A percentile compares a stretch with the other conserved stretches of the same genome.
Evolutionary conservation across 2,888 invertebrate genomes (phyloP).

Genomic region (Machimus atricapillus): DNA sequence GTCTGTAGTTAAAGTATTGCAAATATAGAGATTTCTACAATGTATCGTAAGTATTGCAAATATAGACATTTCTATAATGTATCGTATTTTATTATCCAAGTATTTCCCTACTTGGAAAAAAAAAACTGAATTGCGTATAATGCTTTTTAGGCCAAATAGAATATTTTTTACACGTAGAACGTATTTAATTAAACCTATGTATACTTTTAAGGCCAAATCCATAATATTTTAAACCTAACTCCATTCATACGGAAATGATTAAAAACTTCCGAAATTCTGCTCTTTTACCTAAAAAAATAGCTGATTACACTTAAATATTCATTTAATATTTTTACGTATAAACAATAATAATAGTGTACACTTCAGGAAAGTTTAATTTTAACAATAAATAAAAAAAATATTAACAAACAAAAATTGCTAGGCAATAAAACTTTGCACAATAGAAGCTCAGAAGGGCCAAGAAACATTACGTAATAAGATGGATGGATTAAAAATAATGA

Average conservation of each 20-base stretch:
- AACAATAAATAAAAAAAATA: slow-evolving; percentile 14
- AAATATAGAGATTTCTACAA: not conserved
- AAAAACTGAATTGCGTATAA: too few relatives aligned
- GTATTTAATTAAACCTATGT: too few relatives aligned
- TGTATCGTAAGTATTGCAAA: too few relatives aligned
- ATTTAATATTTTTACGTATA: slow-evolving; percentile 14
- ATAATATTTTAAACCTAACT: too few relatives aligned
- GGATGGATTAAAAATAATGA: not conserved
- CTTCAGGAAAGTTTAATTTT: not conserved
- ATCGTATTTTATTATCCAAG: not conserved
- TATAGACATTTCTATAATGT: not conserved
- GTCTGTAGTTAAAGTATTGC: slow-evolving; percentile 61
- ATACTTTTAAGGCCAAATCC: too few relatives aligned
- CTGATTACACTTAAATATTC: not conserved
- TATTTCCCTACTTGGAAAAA: not conserved
- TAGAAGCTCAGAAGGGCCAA: not conserved
- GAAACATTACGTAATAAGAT: not conserved
- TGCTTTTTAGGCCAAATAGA: too few relatives aligned
- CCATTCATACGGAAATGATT: too few relatives aligned
- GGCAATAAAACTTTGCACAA: not conserved
- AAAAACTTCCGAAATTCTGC: too few relatives aligned
- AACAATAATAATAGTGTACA: slow-evolving; percentile 31
- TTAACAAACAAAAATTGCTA: not conserved
- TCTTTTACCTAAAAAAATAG: too few relatives aligned
- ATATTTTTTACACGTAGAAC: too few relatives aligned